These are phyloP conservation scores for Ramphastos sulfuratus DNA, from an alignment of 2,113 vertebrate species.

Conservation along the genomic window DNA sequence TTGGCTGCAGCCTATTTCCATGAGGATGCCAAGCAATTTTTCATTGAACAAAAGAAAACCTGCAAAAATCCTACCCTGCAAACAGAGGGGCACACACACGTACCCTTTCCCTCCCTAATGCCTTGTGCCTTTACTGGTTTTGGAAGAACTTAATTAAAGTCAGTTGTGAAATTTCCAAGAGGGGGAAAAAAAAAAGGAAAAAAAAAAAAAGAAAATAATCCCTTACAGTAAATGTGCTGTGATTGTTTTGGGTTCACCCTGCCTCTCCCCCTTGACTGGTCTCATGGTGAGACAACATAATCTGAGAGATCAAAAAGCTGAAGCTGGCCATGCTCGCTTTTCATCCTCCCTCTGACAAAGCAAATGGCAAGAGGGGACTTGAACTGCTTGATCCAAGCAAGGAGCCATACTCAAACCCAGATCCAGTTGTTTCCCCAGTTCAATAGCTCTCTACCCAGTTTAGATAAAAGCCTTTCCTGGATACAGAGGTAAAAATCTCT, in stretches of 20 bases:
- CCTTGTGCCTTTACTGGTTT: not conserved
- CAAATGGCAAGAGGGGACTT: not conserved
- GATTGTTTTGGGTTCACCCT: constrained; percentile 17
- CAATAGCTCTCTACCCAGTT: not conserved
- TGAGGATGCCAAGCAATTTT: not conserved
- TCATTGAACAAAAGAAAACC: not conserved
- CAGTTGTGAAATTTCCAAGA: constrained; percentile 32
- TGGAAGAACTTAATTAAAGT: constrained; percentile 63
- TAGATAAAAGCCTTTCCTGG: not conserved
- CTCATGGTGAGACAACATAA: not conserved
- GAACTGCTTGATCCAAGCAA: not conserved
- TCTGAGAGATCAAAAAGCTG: constrained; percentile 22
- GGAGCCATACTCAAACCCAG: not conserved
- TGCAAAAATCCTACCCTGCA: not conserved
- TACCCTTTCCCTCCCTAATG: not conserved
- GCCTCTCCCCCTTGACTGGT: not conserved
- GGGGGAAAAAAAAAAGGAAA: not conserved
- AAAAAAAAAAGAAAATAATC: not conserved
- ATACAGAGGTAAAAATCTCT: not conserved
- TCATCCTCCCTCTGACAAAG: not conserved
- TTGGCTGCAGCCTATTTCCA: not conserved
- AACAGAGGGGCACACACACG: accelerated
- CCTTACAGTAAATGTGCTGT: not conserved
- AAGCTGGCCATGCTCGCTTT: not conserved
- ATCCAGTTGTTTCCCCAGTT: not conserved